Conservation (phyloP, 2,797 vertebrate species). For the Apodemus agrarius region DNA sequence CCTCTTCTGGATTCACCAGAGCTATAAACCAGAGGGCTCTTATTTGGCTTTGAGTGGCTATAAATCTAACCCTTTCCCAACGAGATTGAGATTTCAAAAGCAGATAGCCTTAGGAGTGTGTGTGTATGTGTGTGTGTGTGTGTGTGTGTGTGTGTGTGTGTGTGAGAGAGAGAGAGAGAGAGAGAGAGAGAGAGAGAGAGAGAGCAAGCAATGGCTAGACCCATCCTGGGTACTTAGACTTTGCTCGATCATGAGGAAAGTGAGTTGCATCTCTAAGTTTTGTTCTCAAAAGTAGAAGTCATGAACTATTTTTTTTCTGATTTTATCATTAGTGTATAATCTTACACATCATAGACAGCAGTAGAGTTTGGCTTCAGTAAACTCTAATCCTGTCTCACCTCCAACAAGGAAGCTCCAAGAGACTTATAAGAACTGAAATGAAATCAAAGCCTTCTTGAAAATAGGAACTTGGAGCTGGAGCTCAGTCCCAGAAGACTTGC, state of each 20-base stretch:
- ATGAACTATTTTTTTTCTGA: not conserved
- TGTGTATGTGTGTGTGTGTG: no score
- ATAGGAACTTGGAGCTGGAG: not conserved
- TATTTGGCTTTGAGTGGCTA: not conserved
- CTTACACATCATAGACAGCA: not conserved
- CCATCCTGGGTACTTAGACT: not conserved
- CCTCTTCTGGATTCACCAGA: not conserved
- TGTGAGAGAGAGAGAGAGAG: no score
- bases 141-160: no score
- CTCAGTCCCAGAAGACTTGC: not conserved
- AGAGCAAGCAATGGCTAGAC: rapidly evolving
- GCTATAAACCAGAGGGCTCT: not conserved
- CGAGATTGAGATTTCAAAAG: not conserved
- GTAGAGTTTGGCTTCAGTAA: not conserved
- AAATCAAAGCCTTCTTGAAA: not conserved
- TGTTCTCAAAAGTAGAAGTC: not conserved
- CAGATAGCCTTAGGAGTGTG: not conserved
- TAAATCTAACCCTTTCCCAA: not conserved
- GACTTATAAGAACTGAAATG: not conserved
- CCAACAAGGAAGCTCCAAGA: no score
- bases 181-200: no score
- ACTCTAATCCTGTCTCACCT: rapidly evolving
- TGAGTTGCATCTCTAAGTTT: not conserved
- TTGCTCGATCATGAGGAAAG: rapidly evolving
- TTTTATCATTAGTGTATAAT: not conserved